Evolutionary conservation across 2,888 invertebrate genomes (phyloP).

Genomic region (Resseliella maxima): DNA sequence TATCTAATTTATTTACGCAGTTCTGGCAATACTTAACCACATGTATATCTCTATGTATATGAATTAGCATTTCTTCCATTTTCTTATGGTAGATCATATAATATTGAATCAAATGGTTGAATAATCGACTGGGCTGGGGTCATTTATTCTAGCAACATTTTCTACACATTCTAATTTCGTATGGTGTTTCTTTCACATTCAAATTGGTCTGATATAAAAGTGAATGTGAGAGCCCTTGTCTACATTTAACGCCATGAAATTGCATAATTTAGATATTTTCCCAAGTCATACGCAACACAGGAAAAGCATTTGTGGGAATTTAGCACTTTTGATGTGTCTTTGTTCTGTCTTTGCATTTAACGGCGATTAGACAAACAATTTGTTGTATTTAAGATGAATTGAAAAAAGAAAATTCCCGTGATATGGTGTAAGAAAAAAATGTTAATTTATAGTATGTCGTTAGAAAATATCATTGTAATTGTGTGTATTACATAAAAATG

Average conservation of each 20-base stretch:
- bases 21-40: slow-evolving; percentile 28
- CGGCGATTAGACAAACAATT: background rate
- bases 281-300: slow-evolving; percentile 34
- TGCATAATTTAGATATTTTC: slow-evolving; percentile 33
- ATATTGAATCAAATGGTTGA: background rate
- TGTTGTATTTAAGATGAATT: background rate
- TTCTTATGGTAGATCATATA: background rate
- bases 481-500: background rate
- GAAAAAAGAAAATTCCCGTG: background rate
- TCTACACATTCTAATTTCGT: background rate
- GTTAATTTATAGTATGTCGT: background rate
- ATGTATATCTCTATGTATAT: background rate
- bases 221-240: background rate
- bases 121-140: slow-evolving; percentile 15
- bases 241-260: slow-evolving; percentile 19
- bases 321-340: slow-evolving; percentile 27
- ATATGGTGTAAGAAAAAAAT: background rate
- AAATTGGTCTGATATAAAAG: background rate
- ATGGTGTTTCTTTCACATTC: background rate
- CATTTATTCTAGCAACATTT: background rate
- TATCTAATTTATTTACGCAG: slow-evolving; percentile 22
- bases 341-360: slow-evolving; percentile 15
- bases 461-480: background rate
- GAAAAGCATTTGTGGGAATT: slow-evolving; percentile 43
- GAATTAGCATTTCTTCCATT: slow-evolving; percentile 16